Evolutionary conservation across 1,140 invertebrate species (phyloP).

Genomic region (Calliphora vicina): DNA sequence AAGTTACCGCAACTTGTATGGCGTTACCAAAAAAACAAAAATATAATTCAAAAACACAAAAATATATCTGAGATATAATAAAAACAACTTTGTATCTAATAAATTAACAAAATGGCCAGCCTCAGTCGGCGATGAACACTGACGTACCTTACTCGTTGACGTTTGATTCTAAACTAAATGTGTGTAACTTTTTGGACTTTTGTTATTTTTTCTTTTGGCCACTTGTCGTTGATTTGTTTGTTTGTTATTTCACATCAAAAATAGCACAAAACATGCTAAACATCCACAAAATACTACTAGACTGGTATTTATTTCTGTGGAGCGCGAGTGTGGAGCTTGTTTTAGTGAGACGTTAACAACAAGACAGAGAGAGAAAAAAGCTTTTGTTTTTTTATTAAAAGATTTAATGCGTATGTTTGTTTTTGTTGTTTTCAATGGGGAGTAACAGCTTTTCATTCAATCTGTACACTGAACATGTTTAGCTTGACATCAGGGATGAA

Average conservation of each 20-base stretch:
- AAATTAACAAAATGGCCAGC: no score
- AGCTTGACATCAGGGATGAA: background rate
- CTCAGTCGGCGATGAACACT: no score
- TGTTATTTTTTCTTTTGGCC: background rate
- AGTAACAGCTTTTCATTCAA: background rate
- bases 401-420: background rate
- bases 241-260: background rate
- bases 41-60: no score
- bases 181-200: background rate
- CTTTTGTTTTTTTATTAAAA: background rate
- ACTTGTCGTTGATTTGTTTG: background rate
- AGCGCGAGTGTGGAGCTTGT: slow-evolving; percentile 4
- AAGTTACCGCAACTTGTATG: background rate
- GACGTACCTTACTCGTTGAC: slow-evolving; percentile 30
- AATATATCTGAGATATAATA: background rate
- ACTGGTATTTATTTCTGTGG: background rate
- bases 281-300: background rate
- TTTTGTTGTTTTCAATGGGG: background rate
- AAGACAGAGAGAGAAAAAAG: background rate
- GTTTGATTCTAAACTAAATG: slow-evolving; percentile 26
- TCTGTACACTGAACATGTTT: background rate
- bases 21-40: background rate
- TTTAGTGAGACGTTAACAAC: background rate
- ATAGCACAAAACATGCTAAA: slow-evolving; percentile 1
- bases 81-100: no score